A percentile compares a stretch with the other conserved stretches of the same genome.
phyloP scores from a whole-genome alignment of 1,140 invertebrate genomes.

The Zaprionus inermis region DNA sequence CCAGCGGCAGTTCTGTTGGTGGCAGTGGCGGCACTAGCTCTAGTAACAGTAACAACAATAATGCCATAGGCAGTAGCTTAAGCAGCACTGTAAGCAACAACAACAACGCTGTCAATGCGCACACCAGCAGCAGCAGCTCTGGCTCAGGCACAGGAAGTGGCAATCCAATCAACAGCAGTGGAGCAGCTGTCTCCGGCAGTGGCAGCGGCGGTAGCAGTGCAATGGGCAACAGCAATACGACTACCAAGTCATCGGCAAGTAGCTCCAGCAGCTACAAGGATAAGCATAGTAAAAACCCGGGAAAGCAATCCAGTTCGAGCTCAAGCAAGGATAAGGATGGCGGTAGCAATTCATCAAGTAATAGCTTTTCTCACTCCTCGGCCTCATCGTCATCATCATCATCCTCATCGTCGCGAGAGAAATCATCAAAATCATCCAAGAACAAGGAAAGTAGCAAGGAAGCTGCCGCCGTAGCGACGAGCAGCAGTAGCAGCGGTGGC shows the following conservation, averaged over 20 bases:
- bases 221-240: conserved; percentile 35
- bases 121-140: conserved; percentile 26
- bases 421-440: conserved; percentile 80
- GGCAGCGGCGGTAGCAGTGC: neutral
- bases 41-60: conserved; percentile 38
- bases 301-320: conserved; percentile 64
- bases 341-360: conserved; percentile 67
- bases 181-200: conserved; percentile 9
- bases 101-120: neutral
- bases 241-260: conserved; percentile 52
- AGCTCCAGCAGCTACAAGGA: conserved; percentile 71
- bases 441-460: conserved; percentile 65
- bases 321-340: conserved; percentile 77
- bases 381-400: conserved; percentile 65
- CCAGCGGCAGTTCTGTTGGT: conserved; percentile 10
- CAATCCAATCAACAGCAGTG: conserved; percentile 32
- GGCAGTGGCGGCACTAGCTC: conserved; percentile 27
- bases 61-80: conserved; percentile 36
- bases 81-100: neutral
- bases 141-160: conserved; percentile 38
- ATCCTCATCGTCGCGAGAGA: conserved; percentile 72
- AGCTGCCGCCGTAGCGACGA: neutral
- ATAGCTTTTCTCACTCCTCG: conserved; percentile 63
- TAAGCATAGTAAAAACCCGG: conserved; percentile 76
- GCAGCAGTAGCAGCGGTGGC: conserved; percentile 21